Evolutionary conservation across 2,113 vertebrate genomes (phyloP).

Genomic region (Pluvialis apricaria): DNA sequence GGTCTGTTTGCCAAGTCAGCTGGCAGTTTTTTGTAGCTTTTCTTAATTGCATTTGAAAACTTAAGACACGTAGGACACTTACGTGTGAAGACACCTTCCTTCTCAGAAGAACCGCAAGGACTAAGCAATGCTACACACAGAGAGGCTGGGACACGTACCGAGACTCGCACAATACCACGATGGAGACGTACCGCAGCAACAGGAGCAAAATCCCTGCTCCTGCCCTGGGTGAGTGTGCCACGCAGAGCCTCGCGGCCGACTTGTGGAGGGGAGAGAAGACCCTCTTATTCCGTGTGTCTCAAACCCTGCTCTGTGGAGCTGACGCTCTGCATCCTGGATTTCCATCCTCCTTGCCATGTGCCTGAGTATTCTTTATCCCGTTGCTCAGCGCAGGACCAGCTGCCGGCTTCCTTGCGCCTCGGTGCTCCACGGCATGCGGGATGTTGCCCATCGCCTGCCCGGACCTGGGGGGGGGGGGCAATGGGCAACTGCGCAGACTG

Average conservation of each 20-base stretch:
- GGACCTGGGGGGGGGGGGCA: too few species aligned
- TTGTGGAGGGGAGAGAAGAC: rapidly evolving
- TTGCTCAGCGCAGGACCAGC: background rate
- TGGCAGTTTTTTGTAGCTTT: rapidly evolving
- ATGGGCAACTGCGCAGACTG: background rate
- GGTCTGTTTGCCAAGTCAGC: rapidly evolving
- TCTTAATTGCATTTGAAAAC: rapidly evolving
- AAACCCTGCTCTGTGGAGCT: too few species aligned
- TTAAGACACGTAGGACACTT: rapidly evolving
- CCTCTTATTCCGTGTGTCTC: rapidly evolving
- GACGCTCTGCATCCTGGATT: background rate
- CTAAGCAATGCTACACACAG: rapidly evolving
- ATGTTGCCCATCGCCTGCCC: rapidly evolving
- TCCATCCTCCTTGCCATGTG: background rate
- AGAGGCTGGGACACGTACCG: rapidly evolving
- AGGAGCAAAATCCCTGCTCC: background rate
- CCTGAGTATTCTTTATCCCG: rapidly evolving
- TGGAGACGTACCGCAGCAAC: rapidly evolving
- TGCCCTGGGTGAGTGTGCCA: rapidly evolving
- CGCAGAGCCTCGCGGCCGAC: rapidly evolving
- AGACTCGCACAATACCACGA: rapidly evolving
- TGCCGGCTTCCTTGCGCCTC: background rate
- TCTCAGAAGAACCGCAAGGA: rapidly evolving
- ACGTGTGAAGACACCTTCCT: rapidly evolving
- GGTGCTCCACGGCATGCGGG: rapidly evolving